Percentiles rank a stretch among this genome's conserved stretches.
phyloP scores from a whole-genome alignment of 2,113 vertebrate genomes.

The Ceyx margarethae region DNA sequence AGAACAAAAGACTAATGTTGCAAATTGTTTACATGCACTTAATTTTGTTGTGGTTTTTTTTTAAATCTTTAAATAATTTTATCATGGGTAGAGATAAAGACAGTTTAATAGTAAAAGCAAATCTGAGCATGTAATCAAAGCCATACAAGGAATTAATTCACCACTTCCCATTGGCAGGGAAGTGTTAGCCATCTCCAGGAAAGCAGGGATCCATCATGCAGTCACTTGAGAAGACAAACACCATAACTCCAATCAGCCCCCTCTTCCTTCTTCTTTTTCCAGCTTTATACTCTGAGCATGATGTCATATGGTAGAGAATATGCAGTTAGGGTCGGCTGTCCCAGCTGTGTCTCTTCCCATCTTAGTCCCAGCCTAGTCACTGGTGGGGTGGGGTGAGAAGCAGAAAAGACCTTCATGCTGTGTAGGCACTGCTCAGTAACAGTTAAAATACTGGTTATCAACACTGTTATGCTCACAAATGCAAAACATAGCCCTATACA shows the following conservation, averaged over 20 bases:
- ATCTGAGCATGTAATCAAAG: background rate
- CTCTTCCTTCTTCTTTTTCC: background rate
- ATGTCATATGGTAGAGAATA: background rate
- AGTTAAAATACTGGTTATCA: background rate
- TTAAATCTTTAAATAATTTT: no score
- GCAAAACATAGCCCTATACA: background rate
- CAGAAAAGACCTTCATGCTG: background rate
- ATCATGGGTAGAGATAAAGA: background rate
- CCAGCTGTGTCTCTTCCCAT: background rate
- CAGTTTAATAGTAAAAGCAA: background rate
- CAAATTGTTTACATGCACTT: background rate
- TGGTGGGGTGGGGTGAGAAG: background rate
- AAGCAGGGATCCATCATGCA: rapidly evolving
- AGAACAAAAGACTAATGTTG: background rate
- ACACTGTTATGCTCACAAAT: background rate
- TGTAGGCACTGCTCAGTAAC: background rate
- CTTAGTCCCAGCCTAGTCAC: rapidly evolving
- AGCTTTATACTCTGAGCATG: background rate
- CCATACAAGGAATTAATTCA: background rate
- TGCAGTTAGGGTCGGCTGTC: background rate
- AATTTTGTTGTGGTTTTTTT: no score
- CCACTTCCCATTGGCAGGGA: rapidly evolving
- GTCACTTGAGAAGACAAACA: background rate
- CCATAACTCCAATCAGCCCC: background rate
- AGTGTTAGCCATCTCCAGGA: background rate